phyloP scores from a whole-genome alignment of 2,113 vertebrate genomes.

The Origma solitaria region DNA sequence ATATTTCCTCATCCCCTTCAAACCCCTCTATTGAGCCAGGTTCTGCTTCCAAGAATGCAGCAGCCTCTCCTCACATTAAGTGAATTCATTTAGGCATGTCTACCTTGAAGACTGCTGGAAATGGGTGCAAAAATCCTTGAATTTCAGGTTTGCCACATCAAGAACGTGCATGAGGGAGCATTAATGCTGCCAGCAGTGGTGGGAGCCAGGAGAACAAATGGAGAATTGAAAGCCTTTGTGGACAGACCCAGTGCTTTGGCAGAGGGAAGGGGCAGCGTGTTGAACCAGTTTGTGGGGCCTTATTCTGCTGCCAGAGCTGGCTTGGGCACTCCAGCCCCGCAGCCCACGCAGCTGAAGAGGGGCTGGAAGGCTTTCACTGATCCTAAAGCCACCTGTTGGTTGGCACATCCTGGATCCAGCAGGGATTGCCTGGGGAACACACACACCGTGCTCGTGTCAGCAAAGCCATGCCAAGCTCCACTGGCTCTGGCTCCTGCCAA shows the following conservation, averaged over 20 bases:
- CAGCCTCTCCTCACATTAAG: accelerated
- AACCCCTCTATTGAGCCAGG: not conserved
- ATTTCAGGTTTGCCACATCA: not conserved
- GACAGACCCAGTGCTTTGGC: not conserved
- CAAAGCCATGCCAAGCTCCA: not conserved
- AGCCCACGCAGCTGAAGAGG: not conserved
- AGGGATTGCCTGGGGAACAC: accelerated
- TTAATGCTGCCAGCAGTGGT: not conserved
- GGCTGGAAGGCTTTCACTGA: not conserved
- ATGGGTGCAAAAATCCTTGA: not conserved
- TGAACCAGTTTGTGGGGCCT: not conserved
- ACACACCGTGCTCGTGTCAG: accelerated
- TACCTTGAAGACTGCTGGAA: not conserved
- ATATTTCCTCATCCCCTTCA: not conserved
- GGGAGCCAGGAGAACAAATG: not conserved
- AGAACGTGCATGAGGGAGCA: accelerated
- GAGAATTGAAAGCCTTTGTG: not conserved
- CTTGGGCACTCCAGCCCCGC: not conserved
- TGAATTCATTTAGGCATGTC: not conserved
- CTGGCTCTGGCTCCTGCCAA: not conserved
- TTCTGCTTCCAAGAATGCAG: not conserved
- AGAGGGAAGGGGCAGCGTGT: not conserved
- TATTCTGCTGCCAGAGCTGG: not conserved
- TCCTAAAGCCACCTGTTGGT: not conserved
- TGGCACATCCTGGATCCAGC: not conserved